These are phyloP conservation scores for Salvelinus fontinalis DNA, from an alignment of 2,113 vertebrate genomes.

Conservation along the genomic window DNA sequence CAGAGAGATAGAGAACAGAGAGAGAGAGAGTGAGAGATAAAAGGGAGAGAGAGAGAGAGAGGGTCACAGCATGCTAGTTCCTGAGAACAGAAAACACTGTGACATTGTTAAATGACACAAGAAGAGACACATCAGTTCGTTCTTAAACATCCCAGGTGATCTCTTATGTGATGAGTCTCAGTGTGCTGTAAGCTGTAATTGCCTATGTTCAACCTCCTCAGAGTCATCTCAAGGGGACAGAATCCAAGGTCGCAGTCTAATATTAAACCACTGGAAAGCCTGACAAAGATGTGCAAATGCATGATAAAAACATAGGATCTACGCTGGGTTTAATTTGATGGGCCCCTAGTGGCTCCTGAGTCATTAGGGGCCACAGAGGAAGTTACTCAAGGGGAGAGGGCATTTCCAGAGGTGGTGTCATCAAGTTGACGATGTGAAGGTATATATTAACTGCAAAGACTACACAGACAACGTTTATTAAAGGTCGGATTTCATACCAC, in stretches of 20 bases:
- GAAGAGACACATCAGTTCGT: not conserved
- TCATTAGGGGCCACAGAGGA: not conserved
- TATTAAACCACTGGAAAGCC: constrained; percentile 38
- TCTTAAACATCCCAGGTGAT: constrained; percentile 12
- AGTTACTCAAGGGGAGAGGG: constrained; percentile 1
- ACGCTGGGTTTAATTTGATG: constrained; percentile 49
- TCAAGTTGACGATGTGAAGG: not conserved
- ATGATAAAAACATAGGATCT: constrained; percentile 3
- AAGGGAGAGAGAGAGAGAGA: too few relatives aligned
- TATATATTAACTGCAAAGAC: too few relatives aligned
- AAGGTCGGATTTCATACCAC: too few relatives aligned
- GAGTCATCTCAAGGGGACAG: constrained; percentile 11
- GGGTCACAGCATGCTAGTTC: too few relatives aligned
- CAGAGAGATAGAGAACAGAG: too few relatives aligned
- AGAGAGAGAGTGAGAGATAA: too few relatives aligned
- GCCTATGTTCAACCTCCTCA: constrained; percentile 19
- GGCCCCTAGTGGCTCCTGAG: constrained; percentile 21
- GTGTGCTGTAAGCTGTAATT: constrained; percentile 12
- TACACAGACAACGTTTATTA: too few relatives aligned
- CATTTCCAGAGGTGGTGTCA: constrained; percentile 18
- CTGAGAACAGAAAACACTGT: too few relatives aligned
- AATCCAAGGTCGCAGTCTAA: constrained; percentile 51
- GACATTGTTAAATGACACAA: too few relatives aligned
- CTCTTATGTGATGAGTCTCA: too few relatives aligned
- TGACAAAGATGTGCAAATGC: constrained; percentile 13